Evolutionary conservation across 2,888 invertebrate genomes (phyloP).

Genomic region (Archips xylosteana): DNA sequence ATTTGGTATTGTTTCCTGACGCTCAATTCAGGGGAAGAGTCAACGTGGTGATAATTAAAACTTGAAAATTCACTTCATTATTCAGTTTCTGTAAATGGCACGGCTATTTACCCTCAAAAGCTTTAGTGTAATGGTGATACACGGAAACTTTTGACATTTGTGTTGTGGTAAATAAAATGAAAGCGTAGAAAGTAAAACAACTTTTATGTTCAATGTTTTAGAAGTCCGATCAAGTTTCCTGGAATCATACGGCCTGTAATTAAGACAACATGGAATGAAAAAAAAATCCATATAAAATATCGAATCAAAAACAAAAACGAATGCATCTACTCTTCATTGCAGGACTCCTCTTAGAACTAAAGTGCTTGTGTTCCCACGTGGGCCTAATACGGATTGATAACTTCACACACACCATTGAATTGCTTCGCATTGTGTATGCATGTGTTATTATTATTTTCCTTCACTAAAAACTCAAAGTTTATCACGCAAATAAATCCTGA

Average conservation of each 20-base stretch:
- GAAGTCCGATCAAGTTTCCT: conserved; percentile 17
- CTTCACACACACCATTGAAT: too few species aligned
- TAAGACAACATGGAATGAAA: conserved; percentile 1
- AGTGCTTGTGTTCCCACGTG: too few species aligned
- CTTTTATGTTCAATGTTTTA: neutral
- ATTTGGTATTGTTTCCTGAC: conserved; percentile 79
- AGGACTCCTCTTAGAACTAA: too few species aligned
- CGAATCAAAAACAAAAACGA: neutral
- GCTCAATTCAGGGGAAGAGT: conserved; percentile 74
- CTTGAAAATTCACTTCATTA: conserved; percentile 68
- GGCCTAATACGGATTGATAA: too few species aligned
- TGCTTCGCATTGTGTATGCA: too few species aligned
- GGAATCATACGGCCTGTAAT: conserved; percentile 1
- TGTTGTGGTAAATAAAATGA: conserved; percentile 21
- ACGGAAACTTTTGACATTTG: neutral
- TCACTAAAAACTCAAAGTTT: too few species aligned
- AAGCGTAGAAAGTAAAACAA: conserved; percentile 14
- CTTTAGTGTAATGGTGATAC: conserved; percentile 14
- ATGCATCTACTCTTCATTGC: too few species aligned
- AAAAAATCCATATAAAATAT: neutral
- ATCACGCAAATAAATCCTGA: too few species aligned
- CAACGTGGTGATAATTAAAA: conserved; percentile 78
- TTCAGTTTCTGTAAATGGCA: conserved; percentile 72
- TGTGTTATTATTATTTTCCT: too few species aligned
- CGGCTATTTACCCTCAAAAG: conserved; percentile 53